Evolutionary conservation across 2,888 invertebrate species (phyloP), one percentile per base, ranked within the genome.

Genomic region (Aplocera efformata): DNA sequence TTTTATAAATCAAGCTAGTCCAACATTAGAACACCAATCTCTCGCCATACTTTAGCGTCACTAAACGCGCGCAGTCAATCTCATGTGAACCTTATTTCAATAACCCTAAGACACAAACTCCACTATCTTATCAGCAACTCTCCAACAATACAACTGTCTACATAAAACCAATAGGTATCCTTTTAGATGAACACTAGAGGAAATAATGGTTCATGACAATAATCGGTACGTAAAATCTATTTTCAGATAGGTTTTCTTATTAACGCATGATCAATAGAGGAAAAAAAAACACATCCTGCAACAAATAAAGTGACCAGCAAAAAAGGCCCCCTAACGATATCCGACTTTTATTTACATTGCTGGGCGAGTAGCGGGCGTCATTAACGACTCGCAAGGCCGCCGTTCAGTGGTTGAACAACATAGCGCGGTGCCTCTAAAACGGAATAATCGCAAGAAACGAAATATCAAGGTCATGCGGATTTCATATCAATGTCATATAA

Each of bases 381-480:
- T 71, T 69, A 75, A 64, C 51, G 64, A 72, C 66, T 67, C 74
- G 81, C 73, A 72, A 76, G 71, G 71, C 68, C 58, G 69, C 72
- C 63, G 63, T 46, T 75, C 85, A 72, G 62, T 83, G 84, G 72
- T 79, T 70, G 66, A 72, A 73, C 75, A 75, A 77, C 74, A 70
- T 67, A 75, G 72, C 69, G 72, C 72, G 74, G 69, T 70, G 66
- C 67, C 68, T 80, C 59, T 67, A 75, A 73, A 78, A 80, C 71
- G 71, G 61, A 83, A 84, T 82, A 78, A 81, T 82, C 78, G 76
- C 72, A 78, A 82, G 70, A 88, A 85, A 81, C 79, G 60, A 83
- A 82, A 85, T 82, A 83, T 80, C 88, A 89, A 89, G 88, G 88
- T 89, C 88, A 86, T 79, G 80, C 82, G 79, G 80, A 85, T 84